A percentile compares a stretch with the other conserved stretches of the same genome.
phyloP scores from a whole-genome alignment of 2,113 vertebrate genomes.

The Zapus hudsonius region DNA sequence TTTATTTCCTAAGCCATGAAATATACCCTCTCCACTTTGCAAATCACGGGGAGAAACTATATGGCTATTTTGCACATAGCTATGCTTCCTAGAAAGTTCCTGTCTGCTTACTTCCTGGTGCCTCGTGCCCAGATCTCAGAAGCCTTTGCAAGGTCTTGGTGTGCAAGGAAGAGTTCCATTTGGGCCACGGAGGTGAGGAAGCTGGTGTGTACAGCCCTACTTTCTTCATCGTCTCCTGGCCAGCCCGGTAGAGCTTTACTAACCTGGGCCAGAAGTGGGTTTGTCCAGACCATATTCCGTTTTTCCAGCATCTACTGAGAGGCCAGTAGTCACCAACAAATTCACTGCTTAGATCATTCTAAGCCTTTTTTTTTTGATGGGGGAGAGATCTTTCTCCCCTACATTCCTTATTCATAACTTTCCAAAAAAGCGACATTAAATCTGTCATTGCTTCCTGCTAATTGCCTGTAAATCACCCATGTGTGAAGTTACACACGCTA shows the following conservation, averaged over 20 bases:
- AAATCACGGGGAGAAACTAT: neutral
- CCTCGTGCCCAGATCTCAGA: neutral
- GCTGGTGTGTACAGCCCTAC: no score
- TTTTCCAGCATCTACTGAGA: slow-evolving; percentile 45
- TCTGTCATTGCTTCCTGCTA: slow-evolving; percentile 76
- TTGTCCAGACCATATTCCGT: neutral
- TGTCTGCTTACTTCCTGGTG: neutral
- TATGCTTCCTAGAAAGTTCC: neutral
- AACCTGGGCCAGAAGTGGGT: neutral
- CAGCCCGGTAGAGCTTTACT: neutral
- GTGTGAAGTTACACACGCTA: slow-evolving; percentile 70
- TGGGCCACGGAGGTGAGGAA: neutral
- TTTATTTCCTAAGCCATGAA: neutral
- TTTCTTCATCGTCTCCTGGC: neutral
- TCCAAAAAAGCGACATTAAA: slow-evolving; percentile 74
- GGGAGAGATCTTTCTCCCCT: neutral
- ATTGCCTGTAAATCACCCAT: slow-evolving; percentile 81
- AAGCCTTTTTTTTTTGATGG: neutral
- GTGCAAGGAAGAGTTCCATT: neutral
- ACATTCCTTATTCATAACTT: slow-evolving; percentile 74
- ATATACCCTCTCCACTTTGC: neutral
- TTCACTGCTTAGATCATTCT: neutral
- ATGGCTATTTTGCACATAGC: neutral
- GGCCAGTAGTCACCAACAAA: slow-evolving; percentile 19
- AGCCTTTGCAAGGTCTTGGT: neutral